Evolutionary conservation across 1,140 invertebrate species (phyloP).

Genomic region (Palaemon carinicauda): DNA sequence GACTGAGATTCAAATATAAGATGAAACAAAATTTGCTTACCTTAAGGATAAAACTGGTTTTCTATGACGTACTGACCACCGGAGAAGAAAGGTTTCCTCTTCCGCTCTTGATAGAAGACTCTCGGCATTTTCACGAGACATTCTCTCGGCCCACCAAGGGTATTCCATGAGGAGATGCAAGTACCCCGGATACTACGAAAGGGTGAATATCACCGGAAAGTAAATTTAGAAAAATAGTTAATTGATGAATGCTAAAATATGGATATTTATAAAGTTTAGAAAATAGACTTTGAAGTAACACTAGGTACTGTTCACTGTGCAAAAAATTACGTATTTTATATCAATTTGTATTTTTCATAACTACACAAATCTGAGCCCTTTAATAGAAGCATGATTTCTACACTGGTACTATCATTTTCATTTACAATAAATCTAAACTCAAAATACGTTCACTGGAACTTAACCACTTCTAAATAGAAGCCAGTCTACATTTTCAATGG

Average conservation of each 20-base stretch:
- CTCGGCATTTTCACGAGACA: constrained; percentile 66
- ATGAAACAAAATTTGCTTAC: not conserved
- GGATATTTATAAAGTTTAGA: not conserved
- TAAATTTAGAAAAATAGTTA: not conserved
- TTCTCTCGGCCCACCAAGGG: constrained; percentile 65
- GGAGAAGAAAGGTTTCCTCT: constrained; percentile 62
- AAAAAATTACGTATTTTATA: too few relatives aligned
- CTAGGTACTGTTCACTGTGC: too few relatives aligned
- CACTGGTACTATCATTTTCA: too few relatives aligned
- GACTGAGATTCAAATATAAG: not conserved
- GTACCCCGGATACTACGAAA: constrained; percentile 4
- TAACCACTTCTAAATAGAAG: too few relatives aligned
- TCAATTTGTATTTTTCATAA: too few relatives aligned
- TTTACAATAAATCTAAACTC: too few relatives aligned
- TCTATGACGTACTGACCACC: constrained; percentile 9
- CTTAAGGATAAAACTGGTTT: constrained; percentile 6
- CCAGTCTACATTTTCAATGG: too few relatives aligned
- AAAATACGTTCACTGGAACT: too few relatives aligned
- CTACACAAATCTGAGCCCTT: too few relatives aligned
- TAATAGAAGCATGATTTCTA: too few relatives aligned
- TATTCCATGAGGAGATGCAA: constrained; percentile 60
- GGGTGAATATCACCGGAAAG: not conserved
- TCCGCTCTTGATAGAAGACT: constrained; percentile 63
- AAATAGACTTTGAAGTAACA: too few relatives aligned
- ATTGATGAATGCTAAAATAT: too few relatives aligned